Evolutionary conservation across 2,113 vertebrate species (phyloP), one percentile per base, ranked within the genome.

Genomic region (Sterna hirundo): DNA sequence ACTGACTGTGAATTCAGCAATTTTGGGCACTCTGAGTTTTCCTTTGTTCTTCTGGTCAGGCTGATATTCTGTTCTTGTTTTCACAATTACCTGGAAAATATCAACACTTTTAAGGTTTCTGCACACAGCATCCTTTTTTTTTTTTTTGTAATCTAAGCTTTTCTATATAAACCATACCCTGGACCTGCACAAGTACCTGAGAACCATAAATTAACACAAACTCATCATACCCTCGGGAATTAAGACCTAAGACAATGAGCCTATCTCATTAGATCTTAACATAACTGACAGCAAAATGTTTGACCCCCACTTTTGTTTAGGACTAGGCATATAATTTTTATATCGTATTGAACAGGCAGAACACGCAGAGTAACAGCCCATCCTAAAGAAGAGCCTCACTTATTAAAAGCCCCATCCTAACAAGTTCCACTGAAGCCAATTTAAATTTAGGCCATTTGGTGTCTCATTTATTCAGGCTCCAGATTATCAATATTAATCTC

Each of bases 1-100:
- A 98, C 99, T 99, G 98, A 99, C 99, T 98, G 99, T 99, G 98
- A 99, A 99, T 97, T 99, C 99, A 71, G 99, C 99, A 91, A 99
- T 99, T 98, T 99, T 99, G 47, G 99, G 99, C 92, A 99, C 99
- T 97, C 99, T 99, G 98, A 99, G 99, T 98, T 99, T 99, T 88
- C 98, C 98, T 97, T 99, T 99, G 98, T 98, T 99, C 98, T 99
- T 99, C 98, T 99, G 99, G 96, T 99, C 99, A 38, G 99, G 99
- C 96, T 99, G 99, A 95, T 99, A 99, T 60, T 99, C 99, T 69
- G 99, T 99, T 94, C 99, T 98, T 94, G 99, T 99, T 97, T 99
- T 99, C 98, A 99, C 99, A 95, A 99, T 99, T 97, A 99, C 99
- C 99, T 99, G 97, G 19, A 98, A 97, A 92, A 95, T 5, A 86